Base-by-base conservation (phyloP, 1,140 invertebrate genomes). In the Saccostrea echinata region DNA sequence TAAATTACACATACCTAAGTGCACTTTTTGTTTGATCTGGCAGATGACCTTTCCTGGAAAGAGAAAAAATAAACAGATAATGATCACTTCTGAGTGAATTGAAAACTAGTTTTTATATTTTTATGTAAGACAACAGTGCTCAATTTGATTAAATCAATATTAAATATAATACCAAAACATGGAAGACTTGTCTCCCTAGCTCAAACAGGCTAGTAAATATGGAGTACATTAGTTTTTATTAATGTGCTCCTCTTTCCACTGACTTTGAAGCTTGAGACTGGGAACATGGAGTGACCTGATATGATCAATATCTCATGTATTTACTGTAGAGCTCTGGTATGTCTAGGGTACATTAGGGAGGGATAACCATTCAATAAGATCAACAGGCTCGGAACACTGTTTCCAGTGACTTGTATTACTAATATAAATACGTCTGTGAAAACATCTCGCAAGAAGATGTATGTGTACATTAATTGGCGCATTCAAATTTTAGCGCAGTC, bases 21-120 rank as follows among this genome's bases (percentile, higher is more conserved):
- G 68, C 68, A 76, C 68, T 33, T 76, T 76, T 76, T 76, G 68
- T 76, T 33, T 76, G 68, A 12, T 76, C 68, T 4, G 68, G 27
- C 0, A 76, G 68, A 30, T 16, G 27, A 30, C 68, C 68, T 30
- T 76, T 76, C 27, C 68, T 76, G 68, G 12, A 76, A 30, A 76
- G 13, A 76, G 30, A 76, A 76, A 76, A 30, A 33, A 76, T 12
- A 16, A 11, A 1, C 3, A 68, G 6, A 43, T 43, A 43, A 43
- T 8, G 43, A 43, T 43, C 43, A 43, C 43, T 2, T 43, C 9
- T 43, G 9, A 43, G 43, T 43, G 43, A 43, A 43, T 8, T 2
- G 9, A 43, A 43, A 8, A 43, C 1, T 43, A 43, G 43, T 43
- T 43, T 43, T 43, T 8, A 43, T 43, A 43, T 43, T 43, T 43